Evolutionary conservation across 2,888 invertebrate species (phyloP).

Genomic region (Drosophila mulleri): DNA sequence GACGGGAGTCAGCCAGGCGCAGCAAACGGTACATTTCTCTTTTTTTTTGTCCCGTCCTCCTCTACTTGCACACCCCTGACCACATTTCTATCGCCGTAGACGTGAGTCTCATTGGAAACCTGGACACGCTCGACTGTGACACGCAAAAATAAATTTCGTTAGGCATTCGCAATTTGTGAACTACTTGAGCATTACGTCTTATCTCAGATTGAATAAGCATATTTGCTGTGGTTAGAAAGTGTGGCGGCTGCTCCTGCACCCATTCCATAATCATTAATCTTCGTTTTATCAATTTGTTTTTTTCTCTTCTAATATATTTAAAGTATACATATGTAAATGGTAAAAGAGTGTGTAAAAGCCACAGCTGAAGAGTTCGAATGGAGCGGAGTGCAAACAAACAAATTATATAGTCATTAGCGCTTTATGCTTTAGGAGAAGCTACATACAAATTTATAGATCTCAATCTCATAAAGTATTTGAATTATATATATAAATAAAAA

Average conservation of each 20-base stretch:
- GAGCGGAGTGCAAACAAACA: not conserved
- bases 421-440: not conserved
- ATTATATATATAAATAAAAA: not conserved
- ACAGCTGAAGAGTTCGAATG: not conserved
- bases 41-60: slow-evolving; percentile 28
- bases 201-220: slow-evolving; percentile 73
- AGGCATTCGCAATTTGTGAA: slow-evolving; percentile 48
- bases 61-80: not conserved
- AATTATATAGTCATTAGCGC: slow-evolving; percentile 10
- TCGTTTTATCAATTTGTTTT: not conserved
- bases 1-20: slow-evolving; percentile 75
- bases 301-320: slow-evolving; percentile 1
- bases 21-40: slow-evolving; percentile 68
- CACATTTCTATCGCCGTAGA: slow-evolving; percentile 49
- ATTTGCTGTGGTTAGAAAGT: slow-evolving; percentile 63
- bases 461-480: not conserved
- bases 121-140: slow-evolving; percentile 77
- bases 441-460: not conserved
- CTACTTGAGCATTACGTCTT: slow-evolving; percentile 74
- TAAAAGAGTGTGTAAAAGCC: not conserved
- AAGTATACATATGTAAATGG: not conserved
- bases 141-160: slow-evolving; percentile 67
- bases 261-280: slow-evolving; percentile 41
- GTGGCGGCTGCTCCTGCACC: slow-evolving; percentile 49
- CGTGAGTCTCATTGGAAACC: slow-evolving; percentile 69